These are phyloP conservation scores for Bufo bufo DNA, from an alignment of 2,113 vertebrate species.

Conservation along the genomic window DNA sequence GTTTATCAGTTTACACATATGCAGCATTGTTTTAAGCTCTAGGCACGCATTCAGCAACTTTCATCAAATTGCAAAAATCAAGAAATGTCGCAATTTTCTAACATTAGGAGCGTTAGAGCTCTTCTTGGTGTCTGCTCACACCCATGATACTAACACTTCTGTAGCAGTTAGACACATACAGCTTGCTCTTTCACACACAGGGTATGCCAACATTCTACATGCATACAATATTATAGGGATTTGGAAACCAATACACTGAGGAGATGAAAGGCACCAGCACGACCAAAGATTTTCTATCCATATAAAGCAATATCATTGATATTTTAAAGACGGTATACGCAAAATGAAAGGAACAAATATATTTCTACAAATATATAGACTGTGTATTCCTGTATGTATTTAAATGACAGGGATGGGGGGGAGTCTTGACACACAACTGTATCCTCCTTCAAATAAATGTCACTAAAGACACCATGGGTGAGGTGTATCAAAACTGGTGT, in stretches of 20 bases:
- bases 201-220: background rate
- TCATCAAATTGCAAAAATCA: constrained; percentile 14
- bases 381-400: background rate
- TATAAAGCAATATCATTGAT: background rate
- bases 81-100: constrained; percentile 3
- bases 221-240: background rate
- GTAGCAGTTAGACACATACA: background rate
- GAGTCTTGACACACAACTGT: background rate
- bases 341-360: background rate
- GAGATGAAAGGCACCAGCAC: background rate
- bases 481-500: no score
- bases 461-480: no score
- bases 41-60: constrained; percentile 8
- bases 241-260: background rate
- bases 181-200: background rate
- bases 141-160: background rate
- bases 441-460: background rate
- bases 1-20: constrained; percentile 32
- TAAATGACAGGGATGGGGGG: background rate
- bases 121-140: background rate
- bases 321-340: background rate
- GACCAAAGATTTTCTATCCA: background rate
- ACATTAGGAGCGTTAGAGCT: background rate
- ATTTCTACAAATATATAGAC: background rate
- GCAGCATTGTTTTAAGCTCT: constrained; percentile 42